A percentile compares a stretch with the other conserved stretches of the same genome.
phyloP scores from a whole-genome alignment of 2,797 vertebrate species.

The Microctenopoma lineatum region DNA sequence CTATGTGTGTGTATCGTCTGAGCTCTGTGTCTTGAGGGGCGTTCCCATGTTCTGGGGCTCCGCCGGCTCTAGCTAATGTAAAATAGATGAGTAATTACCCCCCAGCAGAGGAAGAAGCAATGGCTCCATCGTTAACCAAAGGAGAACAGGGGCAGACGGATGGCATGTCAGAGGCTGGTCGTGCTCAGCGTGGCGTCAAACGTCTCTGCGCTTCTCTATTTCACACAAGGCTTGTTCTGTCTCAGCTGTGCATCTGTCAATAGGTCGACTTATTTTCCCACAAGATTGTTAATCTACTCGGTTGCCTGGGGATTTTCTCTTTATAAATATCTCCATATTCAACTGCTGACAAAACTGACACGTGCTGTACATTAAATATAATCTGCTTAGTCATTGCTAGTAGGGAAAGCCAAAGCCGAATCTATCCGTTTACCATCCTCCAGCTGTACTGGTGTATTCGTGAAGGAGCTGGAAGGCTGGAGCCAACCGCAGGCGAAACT shows the following conservation, averaged over 20 bases:
- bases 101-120: conserved; percentile 27
- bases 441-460: not conserved
- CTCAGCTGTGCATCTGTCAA: conserved; percentile 18
- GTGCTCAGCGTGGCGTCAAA: conserved; percentile 39
- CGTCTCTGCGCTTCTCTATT: conserved; percentile 15
- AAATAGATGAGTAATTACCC: conserved; percentile 59
- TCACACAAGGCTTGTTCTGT: conserved; percentile 13
- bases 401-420: not conserved
- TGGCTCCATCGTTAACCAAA: conserved; percentile 24
- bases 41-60: conserved; percentile 26
- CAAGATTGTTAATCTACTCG: conserved; percentile 1
- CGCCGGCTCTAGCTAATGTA: conserved; percentile 38
- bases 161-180: conserved; percentile 6
- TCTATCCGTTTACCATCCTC: not conserved
- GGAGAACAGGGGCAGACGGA: not conserved
- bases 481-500: too few species aligned
- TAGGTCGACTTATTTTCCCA: conserved; percentile 5
- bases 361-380: not conserved
- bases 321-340: too few species aligned
- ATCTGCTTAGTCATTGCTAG: not conserved
- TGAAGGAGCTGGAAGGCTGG: not conserved
- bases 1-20: not conserved
- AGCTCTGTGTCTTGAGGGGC: conserved; percentile 1
- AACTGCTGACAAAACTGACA: not conserved
- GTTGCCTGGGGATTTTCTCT: not conserved